phyloP scores from a whole-genome alignment of 2,113 vertebrate genomes.

The Scopus umbretta region DNA sequence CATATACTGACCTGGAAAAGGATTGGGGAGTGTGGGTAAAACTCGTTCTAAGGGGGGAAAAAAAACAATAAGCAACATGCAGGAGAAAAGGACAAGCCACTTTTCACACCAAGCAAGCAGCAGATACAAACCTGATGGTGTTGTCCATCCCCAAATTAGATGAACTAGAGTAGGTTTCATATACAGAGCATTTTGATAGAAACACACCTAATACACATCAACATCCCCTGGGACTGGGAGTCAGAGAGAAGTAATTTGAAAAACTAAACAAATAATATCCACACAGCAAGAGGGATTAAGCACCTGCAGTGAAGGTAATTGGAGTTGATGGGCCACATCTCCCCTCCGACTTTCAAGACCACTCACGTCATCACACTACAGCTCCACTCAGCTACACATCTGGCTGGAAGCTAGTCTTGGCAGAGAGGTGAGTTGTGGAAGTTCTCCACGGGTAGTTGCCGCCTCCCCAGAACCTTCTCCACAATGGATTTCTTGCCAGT shows the following conservation, averaged over 20 bases:
- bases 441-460: neutral
- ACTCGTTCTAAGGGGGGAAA: slow-evolving; percentile 80
- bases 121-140: slow-evolving; percentile 62
- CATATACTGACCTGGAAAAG: slow-evolving; percentile 85
- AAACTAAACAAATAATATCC: slow-evolving; percentile 42
- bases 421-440: neutral
- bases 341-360: slow-evolving; percentile 17
- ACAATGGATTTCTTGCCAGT: neutral
- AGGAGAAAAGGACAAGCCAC: slow-evolving; percentile 53
- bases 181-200: neutral
- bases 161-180: neutral
- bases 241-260: slow-evolving; percentile 6
- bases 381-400: neutral
- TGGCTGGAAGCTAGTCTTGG: neutral
- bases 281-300: slow-evolving; percentile 31
- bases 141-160: slow-evolving; percentile 22
- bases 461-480: neutral
- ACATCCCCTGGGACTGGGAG: neutral
- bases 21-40: slow-evolving; percentile 81
- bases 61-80: slow-evolving; percentile 76
- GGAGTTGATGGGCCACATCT: slow-evolving; percentile 3
- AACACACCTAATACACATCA: neutral
- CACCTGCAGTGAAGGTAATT: slow-evolving; percentile 24
- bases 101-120: slow-evolving; percentile 60
- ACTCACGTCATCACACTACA: neutral